phyloP scores from a whole-genome alignment of 1,140 invertebrate species.

The Prorops nasuta region DNA sequence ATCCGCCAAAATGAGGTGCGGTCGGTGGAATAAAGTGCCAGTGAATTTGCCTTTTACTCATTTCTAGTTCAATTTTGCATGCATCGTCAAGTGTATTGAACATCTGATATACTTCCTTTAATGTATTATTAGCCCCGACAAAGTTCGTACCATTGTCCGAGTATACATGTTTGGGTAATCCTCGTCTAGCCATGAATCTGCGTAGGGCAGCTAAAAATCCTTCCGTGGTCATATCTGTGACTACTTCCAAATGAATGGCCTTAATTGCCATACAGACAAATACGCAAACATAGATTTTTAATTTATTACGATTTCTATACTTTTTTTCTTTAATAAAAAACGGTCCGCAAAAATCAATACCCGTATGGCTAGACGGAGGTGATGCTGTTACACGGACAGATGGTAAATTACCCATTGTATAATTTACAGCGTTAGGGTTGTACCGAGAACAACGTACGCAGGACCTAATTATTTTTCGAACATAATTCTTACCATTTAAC shows the following conservation, averaged over 20 bases:
- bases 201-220: constrained; percentile 32
- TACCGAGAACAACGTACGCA: neutral
- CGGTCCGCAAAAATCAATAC: constrained; percentile 40
- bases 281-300: constrained; percentile 22
- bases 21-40: constrained; percentile 34
- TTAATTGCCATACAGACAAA: constrained; percentile 15
- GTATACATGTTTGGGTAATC: constrained; percentile 22
- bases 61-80: neutral
- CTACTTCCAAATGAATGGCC: constrained; percentile 34
- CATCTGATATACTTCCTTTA: constrained; percentile 14
- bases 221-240: constrained; percentile 17
- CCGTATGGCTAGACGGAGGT: constrained; percentile 40
- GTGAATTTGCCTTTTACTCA: constrained; percentile 11
- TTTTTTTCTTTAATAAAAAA: constrained; percentile 5
- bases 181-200: constrained; percentile 37
- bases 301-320: neutral
- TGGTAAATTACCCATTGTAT: constrained; percentile 1
- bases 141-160: constrained; percentile 48
- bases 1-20: constrained; percentile 28
- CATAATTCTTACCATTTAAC: neutral
- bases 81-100: neutral
- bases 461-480: neutral
- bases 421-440: neutral
- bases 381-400: constrained; percentile 20
- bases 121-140: constrained; percentile 29